Evolutionary conservation across 2,797 vertebrate genomes (phyloP), one percentile per base, ranked within the genome.

Genomic region (Coccyzus lansbergi): DNA sequence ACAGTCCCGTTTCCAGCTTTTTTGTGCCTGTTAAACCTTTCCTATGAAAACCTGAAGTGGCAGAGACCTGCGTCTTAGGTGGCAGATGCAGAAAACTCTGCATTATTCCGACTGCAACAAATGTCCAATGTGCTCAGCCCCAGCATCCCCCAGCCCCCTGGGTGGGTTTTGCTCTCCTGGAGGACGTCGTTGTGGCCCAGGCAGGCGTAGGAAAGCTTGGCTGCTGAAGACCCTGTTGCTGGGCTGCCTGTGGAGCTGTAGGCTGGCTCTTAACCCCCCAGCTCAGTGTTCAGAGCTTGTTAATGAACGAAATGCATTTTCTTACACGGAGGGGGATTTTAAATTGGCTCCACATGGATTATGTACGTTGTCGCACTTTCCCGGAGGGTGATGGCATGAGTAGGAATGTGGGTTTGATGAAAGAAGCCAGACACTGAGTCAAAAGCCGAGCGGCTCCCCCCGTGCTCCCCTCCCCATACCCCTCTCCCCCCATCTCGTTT

Each of bases 341-440:
- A 95, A 95, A 94, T 95, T 95, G 94, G 94, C 95, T 96, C 94
- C 91, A 63, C 71, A 56, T 93, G 84, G 82, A 49, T 92, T 56
- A 26, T 87, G 71, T 81, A 59, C 13, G 77, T 80, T 60, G 80
- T 86, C 28, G 38, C 91, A 48, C 92, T 93, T 83, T 76, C 93
- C 94, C 63, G 70, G 93, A 93, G 96, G 95, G 94, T 62, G 60
- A 83, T 89, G 95, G 90, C 77, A 40, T 44, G 69, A 94, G 78
- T 18, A 88, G 94, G 94, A 93, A 96, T 94, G 94, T 88, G 93
- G 87, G 87, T 68, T 86, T 94, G 94, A 93, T 95, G 95, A 96
- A 93, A 83, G 95, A 91, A 96, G 91, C 96, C 95, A 96, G 96
- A 92, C 91, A 71, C 85, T 68, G 91, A 93, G 90, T 83, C 91